Conservation (phyloP, 2,113 vertebrate species). For the Ondatra zibethicus region DNA sequence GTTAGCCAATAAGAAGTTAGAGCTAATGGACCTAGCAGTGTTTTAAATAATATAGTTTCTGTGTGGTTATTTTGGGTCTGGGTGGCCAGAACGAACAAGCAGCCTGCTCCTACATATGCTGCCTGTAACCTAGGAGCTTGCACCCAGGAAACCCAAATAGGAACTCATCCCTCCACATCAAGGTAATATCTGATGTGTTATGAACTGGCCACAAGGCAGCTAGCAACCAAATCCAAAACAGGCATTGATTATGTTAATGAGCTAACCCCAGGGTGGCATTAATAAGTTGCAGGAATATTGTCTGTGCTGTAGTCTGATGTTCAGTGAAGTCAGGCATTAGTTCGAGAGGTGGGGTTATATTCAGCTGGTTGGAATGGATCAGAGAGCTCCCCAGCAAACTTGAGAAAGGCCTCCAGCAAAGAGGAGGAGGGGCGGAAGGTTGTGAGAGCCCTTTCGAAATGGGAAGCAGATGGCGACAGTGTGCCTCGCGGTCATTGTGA, state of each 20-base stretch:
- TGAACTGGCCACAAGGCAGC: neutral
- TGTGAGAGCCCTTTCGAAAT: neutral
- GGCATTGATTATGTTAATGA: neutral
- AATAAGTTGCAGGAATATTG: neutral
- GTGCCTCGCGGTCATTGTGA: neutral
- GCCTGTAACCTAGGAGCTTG: neutral
- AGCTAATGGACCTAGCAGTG: no score
- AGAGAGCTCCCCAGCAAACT: neutral
- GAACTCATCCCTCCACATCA: neutral
- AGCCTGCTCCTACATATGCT: neutral
- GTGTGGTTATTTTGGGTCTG: no score
- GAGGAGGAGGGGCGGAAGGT: neutral
- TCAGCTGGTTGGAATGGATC: neutral
- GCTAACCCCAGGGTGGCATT: neutral
- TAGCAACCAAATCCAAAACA: neutral
- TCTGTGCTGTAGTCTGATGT: neutral
- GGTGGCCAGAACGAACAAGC: no score
- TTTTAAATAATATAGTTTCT: no score
- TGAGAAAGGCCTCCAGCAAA: neutral
- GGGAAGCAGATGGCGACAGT: neutral
- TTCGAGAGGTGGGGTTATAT: neutral
- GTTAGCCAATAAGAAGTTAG: no score
- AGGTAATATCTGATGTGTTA: neutral
- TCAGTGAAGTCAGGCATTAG: neutral
- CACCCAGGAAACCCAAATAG: neutral